Evolutionary conservation across 2,797 vertebrate genomes (phyloP).

Genomic region (Rhinoraja longicauda): DNA sequence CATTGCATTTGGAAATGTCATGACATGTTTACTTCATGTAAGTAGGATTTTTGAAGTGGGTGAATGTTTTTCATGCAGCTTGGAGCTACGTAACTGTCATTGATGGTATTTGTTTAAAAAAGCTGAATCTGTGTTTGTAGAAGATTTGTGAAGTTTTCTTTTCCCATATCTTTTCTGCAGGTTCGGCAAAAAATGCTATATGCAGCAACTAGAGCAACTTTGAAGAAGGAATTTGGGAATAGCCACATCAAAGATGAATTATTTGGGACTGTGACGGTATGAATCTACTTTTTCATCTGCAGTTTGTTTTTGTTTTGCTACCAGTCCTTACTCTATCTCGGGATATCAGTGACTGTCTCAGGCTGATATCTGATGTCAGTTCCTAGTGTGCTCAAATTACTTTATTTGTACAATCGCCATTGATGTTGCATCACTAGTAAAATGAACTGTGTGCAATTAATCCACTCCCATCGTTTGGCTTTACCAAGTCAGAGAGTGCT

Average conservation of each 20-base stretch:
- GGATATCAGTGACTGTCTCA: background rate
- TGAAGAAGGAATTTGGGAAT: conserved; percentile 96
- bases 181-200: conserved; percentile 97
- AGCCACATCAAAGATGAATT: conserved; percentile 94
- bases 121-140: background rate
- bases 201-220: conserved; percentile 87
- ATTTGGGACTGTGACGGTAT: conserved; percentile 81
- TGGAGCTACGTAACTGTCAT: background rate
- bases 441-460: background rate
- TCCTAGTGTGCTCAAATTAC: background rate
- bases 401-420: background rate
- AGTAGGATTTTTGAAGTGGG: background rate
- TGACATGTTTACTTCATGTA: background rate
- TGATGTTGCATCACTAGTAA: background rate
- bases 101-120: background rate
- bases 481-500: background rate
- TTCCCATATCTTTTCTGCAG: conserved; percentile 51
- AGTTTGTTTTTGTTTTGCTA: background rate
- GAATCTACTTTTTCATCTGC: conserved; percentile 39
- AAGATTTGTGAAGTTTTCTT: background rate
- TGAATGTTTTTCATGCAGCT: background rate
- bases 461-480: background rate
- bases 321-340: background rate
- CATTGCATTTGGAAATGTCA: background rate
- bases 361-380: background rate